These are phyloP conservation scores for Drosophila grimshawi DNA, from an alignment of 1,140 invertebrate genomes.

Conservation along the genomic window DNA sequence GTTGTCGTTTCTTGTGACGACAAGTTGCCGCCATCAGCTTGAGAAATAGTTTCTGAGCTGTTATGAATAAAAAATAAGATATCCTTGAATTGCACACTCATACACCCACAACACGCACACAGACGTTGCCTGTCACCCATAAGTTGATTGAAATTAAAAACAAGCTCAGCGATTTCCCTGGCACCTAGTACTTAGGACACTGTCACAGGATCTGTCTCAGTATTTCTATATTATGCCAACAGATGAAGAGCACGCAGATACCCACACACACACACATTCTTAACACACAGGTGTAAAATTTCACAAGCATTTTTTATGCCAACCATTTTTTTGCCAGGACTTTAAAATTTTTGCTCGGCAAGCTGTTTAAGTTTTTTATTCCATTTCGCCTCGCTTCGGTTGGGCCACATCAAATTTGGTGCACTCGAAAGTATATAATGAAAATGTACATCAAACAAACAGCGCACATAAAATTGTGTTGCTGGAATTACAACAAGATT, in stretches of 20 bases:
- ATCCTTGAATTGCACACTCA: constrained; percentile 49
- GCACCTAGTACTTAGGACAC: neutral
- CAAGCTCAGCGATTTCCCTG: constrained; percentile 40
- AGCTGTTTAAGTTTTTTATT: constrained; percentile 29
- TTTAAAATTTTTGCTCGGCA: constrained; percentile 40
- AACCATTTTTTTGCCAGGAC: neutral
- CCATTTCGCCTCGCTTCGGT: constrained; percentile 13
- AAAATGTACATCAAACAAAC: constrained; percentile 50
- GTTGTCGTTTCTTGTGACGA: constrained; percentile 31
- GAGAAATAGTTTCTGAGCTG: constrained; percentile 46
- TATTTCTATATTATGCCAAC: neutral
- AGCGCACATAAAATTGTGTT: constrained; percentile 32
- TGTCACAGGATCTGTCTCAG: constrained; percentile 1
- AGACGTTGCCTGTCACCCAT: constrained; percentile 11
- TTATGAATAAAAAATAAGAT: neutral
- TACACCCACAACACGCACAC: neutral
- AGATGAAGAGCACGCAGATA: constrained; percentile 1
- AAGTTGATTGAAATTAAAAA: constrained; percentile 71
- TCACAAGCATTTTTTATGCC: constrained; percentile 40
- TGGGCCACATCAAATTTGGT: constrained; percentile 39
- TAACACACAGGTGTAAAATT: constrained; percentile 40
- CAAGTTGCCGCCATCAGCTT: constrained; percentile 45
- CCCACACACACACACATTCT: neutral
- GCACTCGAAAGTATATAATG: constrained; percentile 41
- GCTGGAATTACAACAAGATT: constrained; percentile 31